Evolutionary conservation across 53 echinoderm and acorn worm genomes (phyloP), one percentile per base, ranked within the genome.

Genomic region (Astropecten irregularis): DNA sequence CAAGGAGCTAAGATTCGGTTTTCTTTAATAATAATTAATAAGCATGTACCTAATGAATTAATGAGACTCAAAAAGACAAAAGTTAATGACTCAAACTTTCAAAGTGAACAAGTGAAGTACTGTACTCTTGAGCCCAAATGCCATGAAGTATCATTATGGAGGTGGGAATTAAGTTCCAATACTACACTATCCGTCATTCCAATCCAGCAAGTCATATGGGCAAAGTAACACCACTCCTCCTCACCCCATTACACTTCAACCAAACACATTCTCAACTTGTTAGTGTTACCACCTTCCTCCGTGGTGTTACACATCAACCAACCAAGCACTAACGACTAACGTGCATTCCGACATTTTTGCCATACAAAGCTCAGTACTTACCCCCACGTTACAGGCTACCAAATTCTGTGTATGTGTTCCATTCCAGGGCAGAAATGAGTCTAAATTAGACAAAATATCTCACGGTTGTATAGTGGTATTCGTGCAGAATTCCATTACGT

Each of bases 371-470:
- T n/a, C 33, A 32, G 34, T 5, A 65, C 65, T 65, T 65, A 65
- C 65, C 65, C 65, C 65, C 8, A 14, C 30, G 35, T 37, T 7
- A 65, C n/a, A 53, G 18, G 16, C 22, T 37, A 65, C 16, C 36
- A 65, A 65, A 55, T 42, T 56, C 37, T 56, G 39, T 54, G 74
- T 74, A 76, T 76, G 76, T 57, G 76, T 53, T 76, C 76, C 74
- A 74, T 74, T 18, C 35, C 74, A 37, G 55, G 34, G 37, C 5
- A 74, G 14, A 57, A 76, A 57, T 56, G 76, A 26, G 39, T 58
- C 76, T 42, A 58, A 55, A 36, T 16, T 3, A 33, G 22, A 21
- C 51, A 9, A 46, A 16, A 25, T n/a, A 74, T 28, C 26, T 76
- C 56, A 56, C 58, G 6, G 40, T 1, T 36, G 38, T 15, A 36